Evolutionary conservation across 2,888 invertebrate species (phyloP), one percentile per base, ranked within the genome.

Genomic region (Venusia cambrica): DNA sequence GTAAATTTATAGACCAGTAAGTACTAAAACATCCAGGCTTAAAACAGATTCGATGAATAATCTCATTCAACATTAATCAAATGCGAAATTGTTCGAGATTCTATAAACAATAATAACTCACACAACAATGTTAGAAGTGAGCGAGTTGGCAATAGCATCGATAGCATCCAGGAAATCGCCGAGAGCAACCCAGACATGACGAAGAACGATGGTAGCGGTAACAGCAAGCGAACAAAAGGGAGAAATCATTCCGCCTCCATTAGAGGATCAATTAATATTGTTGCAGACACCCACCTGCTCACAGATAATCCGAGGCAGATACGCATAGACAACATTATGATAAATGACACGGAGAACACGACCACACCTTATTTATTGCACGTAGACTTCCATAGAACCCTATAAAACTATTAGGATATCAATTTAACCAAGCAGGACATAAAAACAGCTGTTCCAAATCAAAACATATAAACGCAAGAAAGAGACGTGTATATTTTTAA

Each of bases 221-320:
- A 38, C 39, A 28, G 41, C 31, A 22, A 43, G 32, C 26, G 49
- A 52, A 59, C 53, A 57, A 59, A 61, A 57, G 55, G 48, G 56
- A 38, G 45, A 48, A 53, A 55, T 59, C 48, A 59, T 62, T 62
- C 56, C 41, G 61, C 57, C 57, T 57, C 51, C 37, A 57, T 48
- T 57, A 61, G 68, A 70, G 68, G 65, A 73, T 70, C 65, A 73
- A 77, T 76, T 77, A 75, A 76, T 75, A 73, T 63, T 60, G 58
- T 52, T 52, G 48, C 56, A 61, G 66, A 73, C 73, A 70, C 73
- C 77, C 73, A 76, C 76, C 75, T 76, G 73, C 65, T 48, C 52
- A 38, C 40, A 69, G 67, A 72, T 74, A 69, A 71, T 69, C 66
- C 65, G 62, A 51, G 43, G 51, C 66, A 71, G 67, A 62, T 51